Base-by-base conservation (phyloP, 2,113 vertebrate genomes). In the Eleginops maclovinus region DNA sequence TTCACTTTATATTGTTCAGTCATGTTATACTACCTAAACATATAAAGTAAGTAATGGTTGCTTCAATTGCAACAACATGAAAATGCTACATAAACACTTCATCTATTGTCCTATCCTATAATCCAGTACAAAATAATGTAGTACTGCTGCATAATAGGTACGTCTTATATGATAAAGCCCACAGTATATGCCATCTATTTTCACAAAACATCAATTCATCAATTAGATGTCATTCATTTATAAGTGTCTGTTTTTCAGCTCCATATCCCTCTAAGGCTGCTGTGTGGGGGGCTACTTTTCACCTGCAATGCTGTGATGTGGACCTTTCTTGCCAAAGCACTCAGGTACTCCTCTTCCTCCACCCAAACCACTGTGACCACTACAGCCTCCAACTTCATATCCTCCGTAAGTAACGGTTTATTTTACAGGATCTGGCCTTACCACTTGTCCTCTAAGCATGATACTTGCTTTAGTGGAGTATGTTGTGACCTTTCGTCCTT, bases 301-400 rank as follows among this genome's bases (percentile, higher is more conserved):
- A 92, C 83, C 12, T 96, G 96, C 91, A 98, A 92, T 90, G 95
- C 96, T 24, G 91, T 97, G 89, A 98, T 98, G 97, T 99, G 97
- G 97, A 96, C 96, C 0, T 95, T 97, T 91, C 97, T 98, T 36
- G 95, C 96, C 40, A 98, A 96, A 88, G 97, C 96, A 11, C 95
- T 99, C 88, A 95, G 95, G 74, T 96, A 96, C 80, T 98, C 96
- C 58, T 96, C 96, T 61, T 98, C 97, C 82, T 98, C 96, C 0
- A 95, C 97, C 28, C 36, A 93, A 53, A 96, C 96, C 41, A 97
- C 98, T 65, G 95, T 99, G 93, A 99, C 96, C 1, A 95, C 94
- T 0, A 96, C 94, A 0, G 97, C 96, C 84, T 97, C 97, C 87
- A 99, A 98, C 91, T 97, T 97, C 93, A 92, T 98, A 89, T 96